Base-by-base conservation (phyloP, 2,113 vertebrate species). In the Hippopotamus amphibius region DNA sequence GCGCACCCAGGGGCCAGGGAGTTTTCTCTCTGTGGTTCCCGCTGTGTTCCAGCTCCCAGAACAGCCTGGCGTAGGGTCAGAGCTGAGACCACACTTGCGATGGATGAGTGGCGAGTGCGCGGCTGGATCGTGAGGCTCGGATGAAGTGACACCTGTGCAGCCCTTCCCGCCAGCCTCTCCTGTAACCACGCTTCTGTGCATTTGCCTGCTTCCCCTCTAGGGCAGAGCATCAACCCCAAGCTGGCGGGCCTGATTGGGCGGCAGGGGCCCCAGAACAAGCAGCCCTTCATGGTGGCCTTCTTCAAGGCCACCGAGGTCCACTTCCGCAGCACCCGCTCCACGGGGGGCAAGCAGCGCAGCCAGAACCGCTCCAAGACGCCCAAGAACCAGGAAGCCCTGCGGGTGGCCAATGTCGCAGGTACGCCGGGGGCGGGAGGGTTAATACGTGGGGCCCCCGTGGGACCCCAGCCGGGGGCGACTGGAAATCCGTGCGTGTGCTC, bases 271-370 rank as follows among this genome's bases (percentile, higher is more conserved):
- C 99, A 99, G 98, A 99, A 99, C 98, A 99, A 99, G 98, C 99
- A 99, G 97, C 99, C 99, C 0, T 99, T 99, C 99, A 99, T 99
- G 72, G 99, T 99, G 90, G 99, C 99, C 97, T 99, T 99, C 98
- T 99, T 99, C 98, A 99, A 99, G 98, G 99, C 99, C 96, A 99
- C 99, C 0, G 99, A 99, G 98, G 99, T 99, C n/a, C 99, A 99
- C 93, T 98, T 99, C 82, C 99, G 99, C 80, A 99, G 99, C 57
- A 98, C 99, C 94, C 99, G 99, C 97, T 99, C 99, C 16, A 97
- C 99, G 0, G 98, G 99, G 12, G 97, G 97, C 77, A 99, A 99
- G 97, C 99, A 99, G 79, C 99, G 99, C 19, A 99, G 99, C 98
- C 99, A 99, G 98, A 99, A 99, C 95, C 98, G 99, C n/a, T 99